Base-by-base conservation (phyloP, 1,140 invertebrate genomes). In the Centruroides vittatus region DNA sequence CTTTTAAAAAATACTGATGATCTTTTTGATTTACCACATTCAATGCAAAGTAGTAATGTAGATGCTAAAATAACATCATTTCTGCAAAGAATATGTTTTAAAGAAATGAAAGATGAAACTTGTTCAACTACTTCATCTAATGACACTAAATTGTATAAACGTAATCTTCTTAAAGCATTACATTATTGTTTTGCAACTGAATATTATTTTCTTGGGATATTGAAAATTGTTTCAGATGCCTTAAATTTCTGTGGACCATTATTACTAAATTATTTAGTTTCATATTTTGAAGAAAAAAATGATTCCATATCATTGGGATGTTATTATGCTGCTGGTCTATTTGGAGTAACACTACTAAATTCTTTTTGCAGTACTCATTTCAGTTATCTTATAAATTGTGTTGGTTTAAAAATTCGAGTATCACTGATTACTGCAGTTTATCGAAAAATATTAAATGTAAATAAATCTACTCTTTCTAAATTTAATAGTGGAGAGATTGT, bases 211-310 rank as follows among this genome's bases (percentile, higher is more conserved):
- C 82, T 97, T 70, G 95, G 93, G 41, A 71, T 95, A 61, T 71
- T 97, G 4, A 91, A 93, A 74, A 78, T 99, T 36, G 69, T 88
- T 4, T 82, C 85, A 4, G 94, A 98, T 73, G 78, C 80, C 62
- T 78, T 84, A 47, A 84, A 83, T 13, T 98, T 98, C 79, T 82
- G 84, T 55, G 88, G 88, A 3, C 95, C 95, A 0, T 74, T 99
- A 49, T 75, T 99, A 12, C 76, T 99, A 0, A 90, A 89, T 73
- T 79, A 78, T 69, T 75, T 97, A 5, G 82, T 97, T 7, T 77
- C 74, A 23, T 93, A 86, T 73, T 83, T 95, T 58, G 86, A 93
- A 73, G 80, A 85, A 68, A 80, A 80, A 71, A 67, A 78, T 54
- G 81, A 86, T 57, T 73, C 83, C 47, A 41, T 41, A 41, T 50